phyloP scores from a whole-genome alignment of 2,113 vertebrate species.

The Podocnemis expansa region DNA sequence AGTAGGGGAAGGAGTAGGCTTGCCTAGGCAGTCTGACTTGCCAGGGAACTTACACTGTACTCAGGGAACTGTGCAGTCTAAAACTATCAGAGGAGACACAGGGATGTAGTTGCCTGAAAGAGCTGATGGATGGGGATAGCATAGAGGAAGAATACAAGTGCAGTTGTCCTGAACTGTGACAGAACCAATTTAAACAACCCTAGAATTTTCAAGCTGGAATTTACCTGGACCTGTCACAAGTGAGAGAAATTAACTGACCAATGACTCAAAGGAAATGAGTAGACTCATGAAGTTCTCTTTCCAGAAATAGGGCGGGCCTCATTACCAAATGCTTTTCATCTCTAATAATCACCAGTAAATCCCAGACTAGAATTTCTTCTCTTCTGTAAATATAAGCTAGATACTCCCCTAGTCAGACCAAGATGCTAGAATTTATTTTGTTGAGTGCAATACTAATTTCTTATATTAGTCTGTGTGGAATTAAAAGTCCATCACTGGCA shows the following conservation, averaged over 20 bases:
- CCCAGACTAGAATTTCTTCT: not conserved
- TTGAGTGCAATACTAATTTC: not conserved
- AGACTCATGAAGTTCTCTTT: constrained; percentile 27
- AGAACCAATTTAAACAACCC: constrained; percentile 26
- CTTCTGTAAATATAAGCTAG: not conserved
- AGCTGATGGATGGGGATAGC: too few relatives aligned
- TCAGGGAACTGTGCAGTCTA: not conserved
- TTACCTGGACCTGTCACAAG: constrained; percentile 32
- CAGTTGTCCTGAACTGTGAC: not conserved
- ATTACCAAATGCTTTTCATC: constrained; percentile 31
- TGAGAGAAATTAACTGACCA: not conserved
- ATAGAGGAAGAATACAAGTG: not conserved
- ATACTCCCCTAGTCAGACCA: not conserved
- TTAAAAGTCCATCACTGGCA: not conserved
- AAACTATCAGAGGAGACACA: too few relatives aligned
- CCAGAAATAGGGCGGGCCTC: constrained; percentile 22
- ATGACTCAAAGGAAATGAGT: constrained; percentile 37
- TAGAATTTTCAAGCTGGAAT: constrained; percentile 23
- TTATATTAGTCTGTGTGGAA: not conserved
- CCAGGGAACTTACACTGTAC: not conserved
- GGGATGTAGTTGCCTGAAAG: not conserved
- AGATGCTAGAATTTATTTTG: not conserved
- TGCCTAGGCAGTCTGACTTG: not conserved
- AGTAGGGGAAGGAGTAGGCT: not conserved
- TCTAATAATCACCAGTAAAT: constrained; percentile 37